Evolutionary conservation across 2,113 vertebrate species (phyloP).

Genomic region (Poicephalus meyeri): DNA sequence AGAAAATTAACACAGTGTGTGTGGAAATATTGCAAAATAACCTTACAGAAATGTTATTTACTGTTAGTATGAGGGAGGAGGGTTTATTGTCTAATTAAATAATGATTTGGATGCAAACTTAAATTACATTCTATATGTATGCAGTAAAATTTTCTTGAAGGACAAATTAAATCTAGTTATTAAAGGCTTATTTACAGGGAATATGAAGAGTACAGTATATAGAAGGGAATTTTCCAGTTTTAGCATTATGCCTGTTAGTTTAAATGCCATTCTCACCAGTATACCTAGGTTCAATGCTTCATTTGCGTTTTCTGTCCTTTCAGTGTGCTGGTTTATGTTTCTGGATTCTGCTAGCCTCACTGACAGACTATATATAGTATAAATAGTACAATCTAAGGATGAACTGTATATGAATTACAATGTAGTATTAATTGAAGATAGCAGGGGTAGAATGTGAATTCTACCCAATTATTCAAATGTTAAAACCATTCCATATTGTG

Average conservation of each 20-base stretch:
- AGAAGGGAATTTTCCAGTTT: neutral
- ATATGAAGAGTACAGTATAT: neutral
- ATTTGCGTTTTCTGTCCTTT: neutral
- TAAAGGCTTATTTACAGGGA: neutral
- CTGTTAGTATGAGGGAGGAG: neutral
- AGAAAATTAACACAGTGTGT: neutral
- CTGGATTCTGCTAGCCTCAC: neutral
- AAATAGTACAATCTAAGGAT: neutral
- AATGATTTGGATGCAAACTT: neutral
- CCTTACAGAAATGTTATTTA: conserved; percentile 8
- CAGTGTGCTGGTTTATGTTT: neutral
- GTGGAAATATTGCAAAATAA: neutral
- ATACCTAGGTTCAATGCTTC: neutral
- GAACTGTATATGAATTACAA: neutral
- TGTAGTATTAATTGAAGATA: neutral
- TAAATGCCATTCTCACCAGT: neutral
- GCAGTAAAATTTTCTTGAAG: neutral
- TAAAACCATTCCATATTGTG: neutral
- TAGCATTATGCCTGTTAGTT: neutral
- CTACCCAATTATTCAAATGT: neutral
- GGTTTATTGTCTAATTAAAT: conserved; percentile 18
- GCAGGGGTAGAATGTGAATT: neutral
- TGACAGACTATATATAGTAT: neutral
- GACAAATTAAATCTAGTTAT: neutral
- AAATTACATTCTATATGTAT: neutral